Percentiles rank a stretch among this genome's conserved stretches.
phyloP scores from a whole-genome alignment of 2,113 vertebrate genomes.

The Daubentonia madagascariensis region DNA sequence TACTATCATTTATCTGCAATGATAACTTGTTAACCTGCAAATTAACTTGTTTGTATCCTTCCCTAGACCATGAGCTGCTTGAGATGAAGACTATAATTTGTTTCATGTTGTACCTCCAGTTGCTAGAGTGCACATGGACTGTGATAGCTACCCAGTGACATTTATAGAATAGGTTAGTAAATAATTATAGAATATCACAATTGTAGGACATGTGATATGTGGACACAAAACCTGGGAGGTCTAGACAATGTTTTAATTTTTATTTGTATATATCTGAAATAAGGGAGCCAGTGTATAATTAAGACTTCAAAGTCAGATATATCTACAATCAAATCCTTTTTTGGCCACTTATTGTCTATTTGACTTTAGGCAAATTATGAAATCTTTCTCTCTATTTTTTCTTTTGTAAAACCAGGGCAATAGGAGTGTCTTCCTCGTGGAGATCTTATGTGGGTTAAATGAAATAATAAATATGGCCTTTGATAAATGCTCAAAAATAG shows the following conservation, averaged over 20 bases:
- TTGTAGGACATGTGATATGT: neutral
- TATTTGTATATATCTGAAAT: neutral
- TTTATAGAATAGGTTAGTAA: neutral
- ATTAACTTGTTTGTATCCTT: neutral
- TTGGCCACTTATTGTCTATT: neutral
- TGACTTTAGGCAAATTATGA: neutral
- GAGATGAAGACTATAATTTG: neutral
- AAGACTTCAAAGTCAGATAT: neutral
- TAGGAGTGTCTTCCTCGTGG: neutral
- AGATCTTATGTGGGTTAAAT: neutral
- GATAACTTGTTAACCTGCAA: neutral
- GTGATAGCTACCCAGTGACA: neutral
- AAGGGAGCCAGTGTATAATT: neutral
- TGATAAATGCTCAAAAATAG: neutral
- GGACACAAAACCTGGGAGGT: neutral
- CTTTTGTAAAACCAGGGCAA: neutral
- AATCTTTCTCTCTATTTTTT: neutral
- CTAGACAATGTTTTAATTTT: neutral
- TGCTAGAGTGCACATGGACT: neutral
- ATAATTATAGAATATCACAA: neutral
- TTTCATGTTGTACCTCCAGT: neutral
- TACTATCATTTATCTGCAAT: neutral
- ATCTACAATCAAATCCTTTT: neutral
- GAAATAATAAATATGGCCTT: neutral
- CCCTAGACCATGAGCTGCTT: neutral